Conservation (phyloP, 2,888 invertebrate species). For the Listrodromus nycthemerus region DNA sequence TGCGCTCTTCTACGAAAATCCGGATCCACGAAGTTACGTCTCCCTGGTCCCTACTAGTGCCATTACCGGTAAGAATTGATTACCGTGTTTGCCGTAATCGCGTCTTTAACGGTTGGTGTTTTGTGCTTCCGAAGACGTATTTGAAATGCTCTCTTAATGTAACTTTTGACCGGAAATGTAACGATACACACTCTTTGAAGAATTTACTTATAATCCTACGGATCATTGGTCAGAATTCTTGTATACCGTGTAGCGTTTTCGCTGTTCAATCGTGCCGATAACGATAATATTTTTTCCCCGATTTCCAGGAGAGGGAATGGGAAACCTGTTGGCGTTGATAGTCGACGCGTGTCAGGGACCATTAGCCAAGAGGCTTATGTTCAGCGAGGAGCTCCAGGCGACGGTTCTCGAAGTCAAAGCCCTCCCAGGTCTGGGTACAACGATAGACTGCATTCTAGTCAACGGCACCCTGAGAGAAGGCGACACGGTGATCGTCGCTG, state of each 20-base stretch:
- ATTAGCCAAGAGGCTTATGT: slow-evolving; percentile 95
- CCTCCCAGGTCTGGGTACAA: slow-evolving; percentile 98
- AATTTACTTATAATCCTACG: too few relatives aligned
- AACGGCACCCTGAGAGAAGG: slow-evolving; percentile 98
- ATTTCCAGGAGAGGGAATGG: slow-evolving; percentile 96
- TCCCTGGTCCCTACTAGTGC: slow-evolving; percentile 99
- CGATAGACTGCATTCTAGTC: slow-evolving; percentile 99
- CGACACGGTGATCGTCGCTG: slow-evolving; percentile 97
- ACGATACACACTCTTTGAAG: too few relatives aligned
- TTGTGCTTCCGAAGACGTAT: too few relatives aligned
- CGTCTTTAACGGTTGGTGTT: too few relatives aligned
- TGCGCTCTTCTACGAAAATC: slow-evolving; percentile 97
- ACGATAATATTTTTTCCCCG: neutral
- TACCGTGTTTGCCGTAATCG: neutral
- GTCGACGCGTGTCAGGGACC: slow-evolving; percentile 96
- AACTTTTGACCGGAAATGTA: too few relatives aligned
- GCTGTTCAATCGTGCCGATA: neutral
- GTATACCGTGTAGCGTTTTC: neutral
- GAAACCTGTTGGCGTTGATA: slow-evolving; percentile 97
- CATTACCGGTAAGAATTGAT: slow-evolving; percentile 87
- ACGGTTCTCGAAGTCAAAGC: slow-evolving; percentile 96
- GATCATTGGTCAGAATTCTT: too few relatives aligned
- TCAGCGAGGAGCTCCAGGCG: slow-evolving; percentile 96
- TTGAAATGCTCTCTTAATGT: too few relatives aligned
- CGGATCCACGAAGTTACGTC: slow-evolving; percentile 96